Evolutionary conservation across 2,113 vertebrate species (phyloP), one percentile per base, ranked within the genome.

Genomic region (Cheirogaleus medius): DNA sequence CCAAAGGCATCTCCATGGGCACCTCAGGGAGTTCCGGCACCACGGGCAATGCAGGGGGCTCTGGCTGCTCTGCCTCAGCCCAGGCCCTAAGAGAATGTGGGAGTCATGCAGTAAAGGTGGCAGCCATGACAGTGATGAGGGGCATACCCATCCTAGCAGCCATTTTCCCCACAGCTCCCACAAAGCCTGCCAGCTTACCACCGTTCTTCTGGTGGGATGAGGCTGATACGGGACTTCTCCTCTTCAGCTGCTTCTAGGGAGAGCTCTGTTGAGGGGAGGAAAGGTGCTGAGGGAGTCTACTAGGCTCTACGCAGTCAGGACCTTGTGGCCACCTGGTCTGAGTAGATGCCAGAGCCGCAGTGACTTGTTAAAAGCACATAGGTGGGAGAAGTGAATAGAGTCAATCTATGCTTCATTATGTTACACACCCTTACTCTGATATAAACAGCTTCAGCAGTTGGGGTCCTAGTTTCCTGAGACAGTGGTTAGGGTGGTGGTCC

Each of bases 241-340:
- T 98, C 98, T 80, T 98, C 99, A 1, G 98, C 98, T 4, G 96
- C 63, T 85, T 99, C 99, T 66, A 99, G 96, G 80, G 97, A 98
- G 44, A 99, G 10, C 76, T 98, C 98, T 98, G 97, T 83, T 56
- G 47, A 23, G 27, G 14, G 6, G 21, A 29, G 5, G 49, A 20
- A 77, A 37, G 52, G 64, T n/a, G 4, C 4, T 90, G 13, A 60
- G 8, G 80, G 64, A 27, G 13, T 69, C 47, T 47, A 25, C 39
- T 66, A 68, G 66, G 15, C 32, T 49, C 9, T 63, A 34, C 84
- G 27, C 15, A 60, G 29, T 66, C 1, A 20, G 71, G 77, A 74
- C 58, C 32, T 87, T 66, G 69, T 49, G 76, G 76, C 37, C 32
- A 47, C 60, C 34, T 77, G 44, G 18, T 74, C 6, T 18, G 60